Base-by-base conservation (phyloP, 1,140 invertebrate genomes). In the Daktulosphaira vitifoliae region DNA sequence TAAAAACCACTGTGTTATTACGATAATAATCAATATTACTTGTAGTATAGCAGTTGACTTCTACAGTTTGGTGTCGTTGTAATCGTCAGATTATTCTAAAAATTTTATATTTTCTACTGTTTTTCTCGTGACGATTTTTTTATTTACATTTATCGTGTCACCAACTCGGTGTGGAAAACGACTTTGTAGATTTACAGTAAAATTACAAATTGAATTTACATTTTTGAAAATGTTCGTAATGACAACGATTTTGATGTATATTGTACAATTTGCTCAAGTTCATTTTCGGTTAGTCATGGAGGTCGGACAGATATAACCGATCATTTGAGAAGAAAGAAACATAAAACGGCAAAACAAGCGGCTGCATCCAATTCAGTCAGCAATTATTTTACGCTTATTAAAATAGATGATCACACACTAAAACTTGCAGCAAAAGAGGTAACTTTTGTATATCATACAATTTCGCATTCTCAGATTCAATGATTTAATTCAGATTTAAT, bases 141-240 rank as follows among this genome's bases (percentile, higher is more conserved):
- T n/a, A n/a, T n/a, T n/a, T n/a, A n/a, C n/a, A n/a, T n/a, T n/a
- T n/a, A n/a, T n/a, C n/a, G n/a, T n/a, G n/a, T n/a, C n/a, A n/a
- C n/a, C n/a, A n/a, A n/a, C n/a, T n/a, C n/a, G n/a, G n/a, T n/a
- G n/a, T n/a, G n/a, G n/a, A n/a, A 50, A 50, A 50, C 48, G 22
- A 15, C 4, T 50, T 25, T 26, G 48, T 26, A 26, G 9, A 26
- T 50, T 50, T 50, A 50, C 1, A 1, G 23, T 25, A 50, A 50
- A 1, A 50, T 15, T 50, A 6, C 23, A 50, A 50, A 26, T 13
- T 50, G 48, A 50, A 26, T 50, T 50, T n/a, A n/a, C 1, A 0
- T 50, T 50, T 50, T 50, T n/a, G 26, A 50, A 50, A 50, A 50
- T 15, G 44, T 46, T 46, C 18, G 18, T 46, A 22, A 46, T n/a